Conservation (phyloP, 2,113 vertebrate species). For the Syrrhaptes paradoxus region DNA sequence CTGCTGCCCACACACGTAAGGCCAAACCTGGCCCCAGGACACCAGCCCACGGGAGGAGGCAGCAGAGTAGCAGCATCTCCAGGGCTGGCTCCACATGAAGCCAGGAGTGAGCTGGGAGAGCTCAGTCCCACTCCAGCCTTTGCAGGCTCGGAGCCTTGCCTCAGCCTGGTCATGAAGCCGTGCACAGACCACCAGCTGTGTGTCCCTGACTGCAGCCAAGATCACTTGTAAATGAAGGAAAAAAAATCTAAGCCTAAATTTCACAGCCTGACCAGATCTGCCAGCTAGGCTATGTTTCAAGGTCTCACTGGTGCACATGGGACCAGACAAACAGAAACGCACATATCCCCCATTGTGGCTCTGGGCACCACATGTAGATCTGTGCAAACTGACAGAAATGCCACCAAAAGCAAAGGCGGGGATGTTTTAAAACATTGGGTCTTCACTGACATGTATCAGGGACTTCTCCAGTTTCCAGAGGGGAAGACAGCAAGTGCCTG, state of each 20-base stretch:
- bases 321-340: neutral
- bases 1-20: neutral
- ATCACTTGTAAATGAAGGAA: conserved; percentile 13
- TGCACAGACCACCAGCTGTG: neutral
- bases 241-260: neutral
- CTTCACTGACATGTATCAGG: neutral
- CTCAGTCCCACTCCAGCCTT: neutral
- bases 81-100: neutral
- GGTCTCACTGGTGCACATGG: neutral
- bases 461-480: neutral
- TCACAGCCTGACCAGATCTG: neutral
- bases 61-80: neutral
- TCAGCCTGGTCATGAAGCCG: neutral
- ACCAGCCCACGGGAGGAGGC: neutral
- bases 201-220: neutral
- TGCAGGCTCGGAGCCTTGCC: neutral
- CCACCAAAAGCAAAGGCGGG: neutral
- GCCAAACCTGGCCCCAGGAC: neutral
- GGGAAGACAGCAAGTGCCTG: rapidly evolving
- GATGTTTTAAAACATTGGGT: neutral
- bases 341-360: rapidly evolving
- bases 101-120: neutral
- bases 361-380: neutral
- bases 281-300: neutral
- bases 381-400: neutral